Evolutionary conservation across 2,888 invertebrate species (phyloP).

Genomic region (Dichetophora obliterata): DNA sequence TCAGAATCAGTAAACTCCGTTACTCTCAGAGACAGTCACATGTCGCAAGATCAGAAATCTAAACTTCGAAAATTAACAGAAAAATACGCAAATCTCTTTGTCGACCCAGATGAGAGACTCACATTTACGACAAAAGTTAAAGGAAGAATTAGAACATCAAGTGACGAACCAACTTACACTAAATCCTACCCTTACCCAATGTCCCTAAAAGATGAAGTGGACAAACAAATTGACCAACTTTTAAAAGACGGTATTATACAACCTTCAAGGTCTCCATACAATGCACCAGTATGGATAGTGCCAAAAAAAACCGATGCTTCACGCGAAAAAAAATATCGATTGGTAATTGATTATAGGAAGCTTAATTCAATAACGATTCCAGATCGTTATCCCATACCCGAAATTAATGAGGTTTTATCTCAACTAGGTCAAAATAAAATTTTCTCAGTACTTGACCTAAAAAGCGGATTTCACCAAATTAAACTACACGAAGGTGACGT

Average conservation of each 20-base stretch:
- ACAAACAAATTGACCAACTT: not conserved
- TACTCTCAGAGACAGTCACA: too few relatives aligned
- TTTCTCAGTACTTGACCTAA: too few relatives aligned
- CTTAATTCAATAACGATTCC: not conserved
- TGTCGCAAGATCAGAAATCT: too few relatives aligned
- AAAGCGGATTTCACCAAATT: conserved; percentile 35
- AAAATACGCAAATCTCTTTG: conserved; percentile 32
- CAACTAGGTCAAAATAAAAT: too few relatives aligned
- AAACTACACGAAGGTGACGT: conserved; percentile 7
- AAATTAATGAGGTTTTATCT: too few relatives aligned
- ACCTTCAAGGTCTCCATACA: conserved; percentile 9
- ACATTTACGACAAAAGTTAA: conserved; percentile 36
- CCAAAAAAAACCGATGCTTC: conserved; percentile 27
- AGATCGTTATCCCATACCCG: conserved; percentile 7
- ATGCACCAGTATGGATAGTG: conserved; percentile 3
- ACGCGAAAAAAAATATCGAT: conserved; percentile 33
- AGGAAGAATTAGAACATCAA: conserved; percentile 32
- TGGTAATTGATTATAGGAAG: conserved; percentile 38
- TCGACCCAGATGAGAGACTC: conserved; percentile 31
- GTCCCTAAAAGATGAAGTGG: conserved; percentile 14
- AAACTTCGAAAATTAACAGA: conserved; percentile 13
- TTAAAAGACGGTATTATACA: too few relatives aligned
- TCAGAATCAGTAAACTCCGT: not conserved
- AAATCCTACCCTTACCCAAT: conserved; percentile 34
- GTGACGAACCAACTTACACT: conserved; percentile 27